Base-by-base conservation (phyloP, 2,113 vertebrate species). In the Fukomys damarensis region DNA sequence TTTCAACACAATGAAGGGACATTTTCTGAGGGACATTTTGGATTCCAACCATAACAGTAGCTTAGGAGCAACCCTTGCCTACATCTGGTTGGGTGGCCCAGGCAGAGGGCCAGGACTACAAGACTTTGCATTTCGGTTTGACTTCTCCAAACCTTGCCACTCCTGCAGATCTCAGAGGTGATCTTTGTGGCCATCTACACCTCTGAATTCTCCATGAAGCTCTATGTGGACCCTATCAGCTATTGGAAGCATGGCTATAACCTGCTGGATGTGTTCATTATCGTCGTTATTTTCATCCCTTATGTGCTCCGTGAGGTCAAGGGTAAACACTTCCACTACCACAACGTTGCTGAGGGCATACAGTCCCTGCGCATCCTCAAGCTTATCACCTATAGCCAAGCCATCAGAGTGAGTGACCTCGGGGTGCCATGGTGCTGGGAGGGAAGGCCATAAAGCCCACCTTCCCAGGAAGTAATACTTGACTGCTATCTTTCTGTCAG, bases 111-210 rank as follows among this genome's bases (percentile, higher is more conserved):
- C 20, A 35, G 54, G n/a, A n/a, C n/a, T 59, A 0, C 3, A 79
- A 52, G 89, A 28, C 22, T 54, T 26, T 86, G n/a, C 66, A 17
- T 46, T 86, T 41, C 43, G 38, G 14, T 72, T 58, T 93, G 65
- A 97, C 41, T 32, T 63, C 46, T 72, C 65, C 24, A 16, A 72
- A n/a, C 11, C 22, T 80, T 77, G 63, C 70, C 70, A 56, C 84
- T 72, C 93, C 84, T 92, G 20, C 97, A 98, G 98, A 8, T 98
- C 32, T 88, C 89, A 3, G 98, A 98, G 56, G 3, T 97, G 19
- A 0, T 96, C 20, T 98, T 98, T 68, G 5, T 97, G n/a, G 0
- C 96, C 49, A 68, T 97, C 91, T 98, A 96, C 43, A 82, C 59
- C 28, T 81, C 59, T 0, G 93, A 98, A 91, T 97, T 98, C 90